Evolutionary conservation across 2,113 vertebrate genomes (phyloP), one percentile per base, ranked within the genome.

Genomic region (Nanorana parkeri): DNA sequence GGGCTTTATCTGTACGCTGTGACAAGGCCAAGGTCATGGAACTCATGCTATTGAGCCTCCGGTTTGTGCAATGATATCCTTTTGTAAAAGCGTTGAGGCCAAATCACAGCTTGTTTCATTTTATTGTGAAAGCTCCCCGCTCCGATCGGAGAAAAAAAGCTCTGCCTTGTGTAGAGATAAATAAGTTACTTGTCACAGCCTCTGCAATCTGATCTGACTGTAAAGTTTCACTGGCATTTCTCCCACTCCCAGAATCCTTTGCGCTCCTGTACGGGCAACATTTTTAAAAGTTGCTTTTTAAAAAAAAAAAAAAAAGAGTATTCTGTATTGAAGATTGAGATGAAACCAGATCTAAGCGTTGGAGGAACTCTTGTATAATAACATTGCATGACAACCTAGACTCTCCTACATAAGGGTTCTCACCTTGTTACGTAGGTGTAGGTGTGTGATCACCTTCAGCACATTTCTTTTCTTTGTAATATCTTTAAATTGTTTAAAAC

Each of bases 31-130:
- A 20, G 0, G 0, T 85, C 84, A 85, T 80, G 63, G 78, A 82
- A 83, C 32, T 80, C 77, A n/a, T 85, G 68, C 84, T 56, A 84
- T 23, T 71, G 67, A 77, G 84, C 79, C 80, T 89, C 78, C 79
- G 36, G 4, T 87, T 66, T 82, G 82, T 87, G 85, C 86, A 84
- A 78, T 85, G 86, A 84, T 84, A 84, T 68, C 47, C 68, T 84
- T 72, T 75, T 7, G 15, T 83, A 76, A 83, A n/a, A 85, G 52
- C 86, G 85, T 51, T 71, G 78, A 77, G 77, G 47, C 52, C 51
- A 81, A 78, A 74, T 83, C 28, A 7, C 54, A 0, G 68, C 51
- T 58, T 29, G 3, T 74, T 58, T 74, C 71, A 47, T 47, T 58
- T 20, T 16, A n/a, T 74, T 74, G 51, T 74, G 54, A 74, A 60